Conservation (phyloP, 2,113 vertebrate species). For the Amia ocellicauda region DNA sequence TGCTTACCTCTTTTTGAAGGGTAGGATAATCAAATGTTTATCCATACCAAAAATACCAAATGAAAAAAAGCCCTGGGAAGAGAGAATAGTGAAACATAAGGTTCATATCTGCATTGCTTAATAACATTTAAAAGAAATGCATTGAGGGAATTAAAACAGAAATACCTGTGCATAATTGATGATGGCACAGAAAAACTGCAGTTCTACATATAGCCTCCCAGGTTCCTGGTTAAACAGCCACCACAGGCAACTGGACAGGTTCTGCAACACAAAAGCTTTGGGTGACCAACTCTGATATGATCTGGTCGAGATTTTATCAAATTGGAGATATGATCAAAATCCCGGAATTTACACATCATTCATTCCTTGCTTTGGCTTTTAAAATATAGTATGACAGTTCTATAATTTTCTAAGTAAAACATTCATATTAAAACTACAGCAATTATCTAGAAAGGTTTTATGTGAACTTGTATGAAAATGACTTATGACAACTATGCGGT, state of each 20-base stretch:
- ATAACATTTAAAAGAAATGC: no score
- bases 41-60: conserved; percentile 95
- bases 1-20: conserved; percentile 87
- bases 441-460: no score
- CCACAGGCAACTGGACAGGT: conserved; percentile 91
- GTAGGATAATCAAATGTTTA: conserved; percentile 90
- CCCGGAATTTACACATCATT: no score
- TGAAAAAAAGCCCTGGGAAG: conserved; percentile 82
- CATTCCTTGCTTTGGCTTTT: no score
- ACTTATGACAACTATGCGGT: no score
- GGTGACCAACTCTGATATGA: not conserved
- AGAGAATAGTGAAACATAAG: conserved; percentile 27
- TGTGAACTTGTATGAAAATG: no score
- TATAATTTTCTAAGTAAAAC: no score
- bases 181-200: conserved; percentile 93
- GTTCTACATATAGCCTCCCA: conserved; percentile 84
- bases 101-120: not conserved
- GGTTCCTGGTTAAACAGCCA: conserved; percentile 83
- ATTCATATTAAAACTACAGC: no score
- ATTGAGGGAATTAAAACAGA: not conserved
- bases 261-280: conserved; percentile 58
- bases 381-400: no score
- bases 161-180: conserved; percentile 92
- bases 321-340: no score
- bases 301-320: not conserved